A percentile compares a stretch with the other conserved stretches of the same genome.
These are phyloP conservation scores for Ophion ventricosus DNA, from an alignment of 2,888 invertebrate genomes.

Conservation along the genomic window DNA sequence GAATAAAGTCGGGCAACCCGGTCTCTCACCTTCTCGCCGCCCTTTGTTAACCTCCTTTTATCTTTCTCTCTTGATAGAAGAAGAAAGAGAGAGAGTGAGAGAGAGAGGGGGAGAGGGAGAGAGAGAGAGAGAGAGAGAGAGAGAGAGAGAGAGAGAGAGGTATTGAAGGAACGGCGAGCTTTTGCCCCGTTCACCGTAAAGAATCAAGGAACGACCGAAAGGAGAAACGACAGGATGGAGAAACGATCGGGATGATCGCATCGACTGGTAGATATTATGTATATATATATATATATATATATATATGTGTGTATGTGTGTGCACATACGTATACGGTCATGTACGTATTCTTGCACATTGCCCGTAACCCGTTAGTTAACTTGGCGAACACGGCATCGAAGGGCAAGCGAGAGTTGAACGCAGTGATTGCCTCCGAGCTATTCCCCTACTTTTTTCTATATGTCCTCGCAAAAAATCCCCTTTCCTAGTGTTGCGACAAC, in stretches of 20 bases:
- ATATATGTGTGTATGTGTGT: not conserved
- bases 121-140: not conserved
- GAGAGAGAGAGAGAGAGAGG: not conserved
- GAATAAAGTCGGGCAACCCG: conserved; percentile 43
- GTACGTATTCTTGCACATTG: conserved; percentile 24
- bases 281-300: not conserved
- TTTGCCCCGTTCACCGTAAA: conserved; percentile 40
- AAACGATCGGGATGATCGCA: conserved; percentile 47
- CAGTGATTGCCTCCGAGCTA: not conserved
- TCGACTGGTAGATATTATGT: conserved; percentile 29
- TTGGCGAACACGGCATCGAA: conserved; percentile 25
- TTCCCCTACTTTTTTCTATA: not conserved
- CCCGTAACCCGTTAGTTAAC: conserved; percentile 46
- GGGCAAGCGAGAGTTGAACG: conserved; percentile 1
- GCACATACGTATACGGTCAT: not conserved
- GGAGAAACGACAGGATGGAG: conserved; percentile 22
- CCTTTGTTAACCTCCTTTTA: conserved; percentile 59
- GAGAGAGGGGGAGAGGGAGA: no score
- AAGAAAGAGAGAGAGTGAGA: not conserved
- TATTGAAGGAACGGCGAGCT: conserved; percentile 29
- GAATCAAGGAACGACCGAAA: conserved; percentile 39
- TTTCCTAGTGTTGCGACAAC: not conserved
- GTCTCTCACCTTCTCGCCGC: conserved; percentile 57
- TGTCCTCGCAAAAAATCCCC: not conserved
- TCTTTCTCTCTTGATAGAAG: not conserved